Evolutionary conservation across 1,140 invertebrate species (phyloP).

Genomic region (Panonychus citri): DNA sequence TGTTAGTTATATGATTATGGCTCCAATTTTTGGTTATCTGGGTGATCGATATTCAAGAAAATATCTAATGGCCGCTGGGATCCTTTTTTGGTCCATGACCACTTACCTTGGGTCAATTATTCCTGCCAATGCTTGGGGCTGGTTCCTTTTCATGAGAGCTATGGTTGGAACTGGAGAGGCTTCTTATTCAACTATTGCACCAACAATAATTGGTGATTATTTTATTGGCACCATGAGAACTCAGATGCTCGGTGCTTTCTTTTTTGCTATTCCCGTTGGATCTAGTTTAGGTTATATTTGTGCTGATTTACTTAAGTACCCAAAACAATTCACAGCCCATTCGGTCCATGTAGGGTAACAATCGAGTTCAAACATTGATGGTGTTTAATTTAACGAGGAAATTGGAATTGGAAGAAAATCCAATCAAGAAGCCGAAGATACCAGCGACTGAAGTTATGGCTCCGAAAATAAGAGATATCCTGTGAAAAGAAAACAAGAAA

Average conservation of each 20-base stretch:
- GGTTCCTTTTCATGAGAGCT: conserved; percentile 56
- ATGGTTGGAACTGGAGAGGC: conserved; percentile 94
- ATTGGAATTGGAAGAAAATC: too few relatives aligned
- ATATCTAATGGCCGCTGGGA: conserved; percentile 68
- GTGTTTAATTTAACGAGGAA: too few relatives aligned
- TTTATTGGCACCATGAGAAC: conserved; percentile 66
- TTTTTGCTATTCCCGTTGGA: conserved; percentile 97
- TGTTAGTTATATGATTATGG: conserved; percentile 86
- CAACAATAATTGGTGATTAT: conserved; percentile 93
- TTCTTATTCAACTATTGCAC: conserved; percentile 94
- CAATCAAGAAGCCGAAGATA: conserved; percentile 71
- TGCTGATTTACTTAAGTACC: conserved; percentile 61
- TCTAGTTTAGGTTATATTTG: conserved; percentile 79
- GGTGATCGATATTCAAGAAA: conserved; percentile 81
- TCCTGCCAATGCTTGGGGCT: conserved; percentile 39
- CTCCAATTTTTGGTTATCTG: conserved; percentile 87
- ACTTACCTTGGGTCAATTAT: conserved; percentile 79
- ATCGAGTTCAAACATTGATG: too few relatives aligned
- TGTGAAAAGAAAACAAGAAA: conserved; percentile 20
- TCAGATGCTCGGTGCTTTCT: conserved; percentile 88
- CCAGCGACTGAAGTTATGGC: conserved; percentile 76
- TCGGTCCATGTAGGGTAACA: too few relatives aligned
- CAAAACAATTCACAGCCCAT: too few relatives aligned
- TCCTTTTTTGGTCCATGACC: conserved; percentile 74
- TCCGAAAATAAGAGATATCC: conserved; percentile 73